Percentiles rank a stretch among this genome's conserved stretches.
Evolutionary conservation across 2,888 invertebrate genomes (phyloP).

Genomic region (Andrena chrysosceles): DNA sequence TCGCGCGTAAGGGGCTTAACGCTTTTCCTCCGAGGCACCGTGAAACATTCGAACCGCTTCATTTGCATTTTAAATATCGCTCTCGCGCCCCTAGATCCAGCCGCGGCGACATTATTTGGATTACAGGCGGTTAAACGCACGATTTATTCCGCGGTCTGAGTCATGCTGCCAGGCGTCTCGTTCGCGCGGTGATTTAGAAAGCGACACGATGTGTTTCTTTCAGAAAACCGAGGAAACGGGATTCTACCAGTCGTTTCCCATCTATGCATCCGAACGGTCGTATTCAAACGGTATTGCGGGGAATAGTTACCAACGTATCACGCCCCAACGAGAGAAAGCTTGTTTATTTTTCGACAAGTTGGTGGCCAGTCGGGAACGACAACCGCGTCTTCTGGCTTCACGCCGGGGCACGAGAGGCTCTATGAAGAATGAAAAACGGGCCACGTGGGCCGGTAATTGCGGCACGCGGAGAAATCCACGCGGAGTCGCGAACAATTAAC

Average conservation of each 20-base stretch:
- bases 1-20: conserved; percentile 45
- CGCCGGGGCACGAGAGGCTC: not conserved
- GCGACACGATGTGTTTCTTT: not conserved
- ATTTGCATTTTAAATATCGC: conserved; percentile 58
- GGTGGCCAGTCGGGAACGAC: too few species aligned
- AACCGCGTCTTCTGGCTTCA: too few species aligned
- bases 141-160: conserved; percentile 41
- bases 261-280: not conserved
- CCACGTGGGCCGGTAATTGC: conserved; percentile 12
- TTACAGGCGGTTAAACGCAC: conserved; percentile 20
- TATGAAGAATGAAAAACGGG: not conserved
- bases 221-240: not conserved
- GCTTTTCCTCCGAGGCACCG: conserved; percentile 26
- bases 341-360: too few species aligned
- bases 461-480: conserved; percentile 5
- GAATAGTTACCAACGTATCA: too few species aligned
- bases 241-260: not conserved
- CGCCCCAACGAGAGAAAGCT: too few species aligned
- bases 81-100: conserved; percentile 32
- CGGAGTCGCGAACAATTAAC: conserved; percentile 35
- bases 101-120: conserved; percentile 33
- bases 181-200: conserved; percentile 23
- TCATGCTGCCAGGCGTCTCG: conserved; percentile 22
- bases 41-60: conserved; percentile 42
- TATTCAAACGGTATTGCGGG: not conserved